Base-by-base conservation (phyloP, 2,888 invertebrate genomes). In the Lacanobia oleracea region DNA sequence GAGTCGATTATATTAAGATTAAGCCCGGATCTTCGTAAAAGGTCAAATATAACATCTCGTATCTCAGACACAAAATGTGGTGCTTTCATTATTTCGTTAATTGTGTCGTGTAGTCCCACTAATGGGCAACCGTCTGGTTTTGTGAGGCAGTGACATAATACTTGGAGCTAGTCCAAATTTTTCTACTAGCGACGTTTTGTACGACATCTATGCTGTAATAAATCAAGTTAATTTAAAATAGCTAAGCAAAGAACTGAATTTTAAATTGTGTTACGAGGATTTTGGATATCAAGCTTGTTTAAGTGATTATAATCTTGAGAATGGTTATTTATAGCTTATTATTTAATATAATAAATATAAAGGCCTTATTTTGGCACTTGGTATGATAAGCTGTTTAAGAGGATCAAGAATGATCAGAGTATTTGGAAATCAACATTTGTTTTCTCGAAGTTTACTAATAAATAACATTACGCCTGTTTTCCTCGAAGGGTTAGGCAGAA, bases 101-200 rank as follows among this genome's bases (percentile, higher is more conserved):
- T 83, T 86, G 74, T 82, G 75, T 71, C 61, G 56, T 64, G 61
- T 66, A 59, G 60, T 64, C 63, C 62, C 69, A 81, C 75, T 86
- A 86, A 84, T 75, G 73, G 82, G 53, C 63, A 79, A 60, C 27
- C 63, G 67, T 82, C 75, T 72, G 75, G 68, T 77, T 72, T 70
- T 79, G 75, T 74, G 76, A 75, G 67, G 67, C 60, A 75, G 53
- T 77, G 63, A 83, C 63, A 69, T 77, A 78, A 83, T 68, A 67
- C 67, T 84, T 86, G 86, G 84, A 84, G 16, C 54, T 23, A 23
- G 45, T 79, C 84, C 86, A 86, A 86, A 77, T 82, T 66, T 74
- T 70, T 76, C 61, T 56, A 61, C 57, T 53, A 33, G 27, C 51
- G 9, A 54, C 59, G 67, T 73, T 82, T 66, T 68, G 50, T 43